A percentile compares a stretch with the other conserved stretches of the same genome.
These are phyloP conservation scores for Argyrosomus regius DNA, from an alignment of 2,797 vertebrate species.

Conservation along the genomic window DNA sequence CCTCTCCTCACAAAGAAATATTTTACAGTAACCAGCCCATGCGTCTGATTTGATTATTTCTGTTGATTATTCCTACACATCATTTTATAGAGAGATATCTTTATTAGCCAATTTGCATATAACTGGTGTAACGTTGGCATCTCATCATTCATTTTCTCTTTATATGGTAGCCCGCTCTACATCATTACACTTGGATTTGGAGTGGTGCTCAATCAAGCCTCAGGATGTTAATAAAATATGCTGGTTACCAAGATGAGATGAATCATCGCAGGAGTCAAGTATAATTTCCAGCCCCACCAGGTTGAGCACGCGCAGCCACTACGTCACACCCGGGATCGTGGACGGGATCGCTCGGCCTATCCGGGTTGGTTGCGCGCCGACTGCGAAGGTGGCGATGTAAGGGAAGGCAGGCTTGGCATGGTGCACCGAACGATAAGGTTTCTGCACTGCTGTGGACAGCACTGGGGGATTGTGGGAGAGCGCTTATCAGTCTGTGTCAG, in stretches of 20 bases:
- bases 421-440: slow-evolving; percentile 67
- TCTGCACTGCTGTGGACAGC: slow-evolving; percentile 68
- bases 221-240: slow-evolving; percentile 71
- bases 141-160: slow-evolving; percentile 63
- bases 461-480: slow-evolving; percentile 61
- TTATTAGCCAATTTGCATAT: slow-evolving; percentile 60
- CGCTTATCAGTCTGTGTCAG: slow-evolving; percentile 77
- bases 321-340: slow-evolving; percentile 3
- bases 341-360: slow-evolving; percentile 10
- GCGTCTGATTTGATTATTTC: slow-evolving; percentile 42
- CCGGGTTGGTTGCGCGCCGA: slow-evolving; percentile 2
- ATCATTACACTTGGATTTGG: slow-evolving; percentile 65
- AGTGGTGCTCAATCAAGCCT: slow-evolving; percentile 69
- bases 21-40: slow-evolving; percentile 17
- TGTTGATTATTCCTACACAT: slow-evolving; percentile 10
- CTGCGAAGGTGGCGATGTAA: slow-evolving; percentile 28
- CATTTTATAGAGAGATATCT: slow-evolving; percentile 30
- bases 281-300: slow-evolving; percentile 48
- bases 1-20: slow-evolving; percentile 3
- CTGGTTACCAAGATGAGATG: slow-evolving; percentile 60
- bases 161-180: slow-evolving; percentile 46
- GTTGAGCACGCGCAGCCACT: background rate
- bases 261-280: slow-evolving; percentile 63
- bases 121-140: slow-evolving; percentile 48
- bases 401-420: slow-evolving; percentile 42